Evolutionary conservation across 2,888 invertebrate species (phyloP), one percentile per base, ranked within the genome.

Genomic region (Dicranocentrus wangi): DNA sequence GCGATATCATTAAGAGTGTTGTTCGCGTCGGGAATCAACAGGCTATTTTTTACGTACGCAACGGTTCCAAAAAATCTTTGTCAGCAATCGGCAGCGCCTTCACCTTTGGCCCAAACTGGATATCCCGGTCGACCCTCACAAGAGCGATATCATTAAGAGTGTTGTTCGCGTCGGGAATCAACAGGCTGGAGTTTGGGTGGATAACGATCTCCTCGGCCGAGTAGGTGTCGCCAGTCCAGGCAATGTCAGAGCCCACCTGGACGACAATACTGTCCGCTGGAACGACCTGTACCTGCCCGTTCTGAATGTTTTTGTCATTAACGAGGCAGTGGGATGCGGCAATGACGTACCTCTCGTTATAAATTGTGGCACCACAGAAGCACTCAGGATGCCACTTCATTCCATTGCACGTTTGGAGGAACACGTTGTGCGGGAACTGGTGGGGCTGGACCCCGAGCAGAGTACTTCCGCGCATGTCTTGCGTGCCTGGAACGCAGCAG

Each of bases 1-100:
- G 70, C 70, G 8, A 70, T n/a, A 21, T 70, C 70, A 23, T 70
- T 58, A n/a, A 39, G 32, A n/a, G 61, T 32, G n/a, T n/a, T 68
- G 51, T 15, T 17, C 19, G 10, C 2, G 27, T 21, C 51, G 17
- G 23, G 13, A 2, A 21, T 53, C 13, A 5, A 8, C 17, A 1
- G 15, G 21, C 42, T 65, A 42, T n/a, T n/a, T n/a, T n/a, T n/a
- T n/a, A n/a, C n/a, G n/a, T n/a, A n/a, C n/a, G 10, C 13, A 13
- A 7, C n/a, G n/a, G 72, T 58, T 2, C 72, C 13, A 71, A 79
- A n/a, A n/a, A n/a, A 17, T 42, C 43, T 13, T 17, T 17, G 3
- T 42, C 43, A 17, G 71, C 3, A 79, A 15, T 55, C 1, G 23
- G 3, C 28, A 70, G n/a, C 0, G 55, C 55, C 25, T 70, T 70